phyloP scores from a whole-genome alignment of 2,113 vertebrate species.

The Leuciscus idus region DNA sequence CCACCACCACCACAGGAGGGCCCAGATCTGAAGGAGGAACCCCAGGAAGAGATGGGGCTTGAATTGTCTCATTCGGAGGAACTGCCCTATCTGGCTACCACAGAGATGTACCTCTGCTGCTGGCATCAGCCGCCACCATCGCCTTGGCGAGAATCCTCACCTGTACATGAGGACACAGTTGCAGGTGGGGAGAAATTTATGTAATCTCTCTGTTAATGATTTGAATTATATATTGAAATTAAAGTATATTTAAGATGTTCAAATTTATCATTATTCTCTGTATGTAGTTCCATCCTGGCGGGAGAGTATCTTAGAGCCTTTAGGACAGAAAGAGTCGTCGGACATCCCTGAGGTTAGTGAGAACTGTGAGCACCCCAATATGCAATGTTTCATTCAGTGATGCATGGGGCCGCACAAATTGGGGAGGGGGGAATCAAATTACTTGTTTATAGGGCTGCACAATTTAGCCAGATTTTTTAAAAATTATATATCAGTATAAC shows the following conservation, averaged over 20 bases:
- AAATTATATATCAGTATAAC: too few relatives aligned
- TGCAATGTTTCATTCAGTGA: neutral
- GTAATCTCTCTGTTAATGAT: neutral
- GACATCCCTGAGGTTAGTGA: slow-evolving; percentile 83
- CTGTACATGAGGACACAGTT: slow-evolving; percentile 88
- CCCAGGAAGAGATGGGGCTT: slow-evolving; percentile 79
- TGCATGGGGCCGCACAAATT: too few relatives aligned
- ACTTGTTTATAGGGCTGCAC: too few relatives aligned
- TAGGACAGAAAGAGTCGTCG: slow-evolving; percentile 79
- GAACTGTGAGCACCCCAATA: neutral
- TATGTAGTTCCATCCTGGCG: slow-evolving; percentile 86
- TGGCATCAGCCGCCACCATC: slow-evolving; percentile 88
- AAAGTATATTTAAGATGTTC: neutral
- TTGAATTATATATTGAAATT: neutral
- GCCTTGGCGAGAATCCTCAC: slow-evolving; percentile 84
- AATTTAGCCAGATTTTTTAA: too few relatives aligned
- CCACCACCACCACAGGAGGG: slow-evolving; percentile 68
- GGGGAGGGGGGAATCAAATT: too few relatives aligned
- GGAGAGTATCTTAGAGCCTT: slow-evolving; percentile 83
- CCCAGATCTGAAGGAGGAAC: slow-evolving; percentile 68
- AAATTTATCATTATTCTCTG: neutral
- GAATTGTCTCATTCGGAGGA: slow-evolving; percentile 67
- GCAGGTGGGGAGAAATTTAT: slow-evolving; percentile 72
- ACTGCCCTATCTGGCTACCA: slow-evolving; percentile 85
- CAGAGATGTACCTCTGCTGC: slow-evolving; percentile 89